Base-by-base conservation (phyloP, 2,113 vertebrate genomes). In the Silurus asotus region DNA sequence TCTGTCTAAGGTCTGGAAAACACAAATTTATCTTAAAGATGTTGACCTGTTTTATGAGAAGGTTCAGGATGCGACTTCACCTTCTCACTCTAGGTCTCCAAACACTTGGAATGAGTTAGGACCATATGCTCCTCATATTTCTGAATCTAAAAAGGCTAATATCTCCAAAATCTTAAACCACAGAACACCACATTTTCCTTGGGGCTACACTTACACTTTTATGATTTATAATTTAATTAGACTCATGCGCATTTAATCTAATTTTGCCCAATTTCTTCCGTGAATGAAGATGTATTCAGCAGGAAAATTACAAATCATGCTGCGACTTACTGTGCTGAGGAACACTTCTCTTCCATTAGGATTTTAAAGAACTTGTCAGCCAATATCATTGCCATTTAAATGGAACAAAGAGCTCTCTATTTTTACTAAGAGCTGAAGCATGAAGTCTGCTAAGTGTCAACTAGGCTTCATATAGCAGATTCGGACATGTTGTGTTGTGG, bases 401-500 rank as follows among this genome's bases (percentile, higher is more conserved):
- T 23, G 59, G 80, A 87, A 88, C 87, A 88, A 85, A 85, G 78
- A 75, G 59, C 70, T 59, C 56, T 77, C 8, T 85, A 82, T 85
- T 87, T 37, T 82, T 82, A 76, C 80, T 59, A 56, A 45, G 56
- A 59, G 49, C 56, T 86, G 15, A 64, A 82, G 64, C 45, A 82
- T 85, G 23, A 45, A 84, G 87, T 15, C 87, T 87, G 89, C 56
- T 82, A 64, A 83, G 78, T 69, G 83, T 88, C 83, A 74, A 6
- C 10, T 17, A 82, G 62, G 58, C 56, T 56, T 82, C 55, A 82
- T 78, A 88, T 76, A 49, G 82, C 72, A 87, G 56, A 81, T 79
- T 37, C 75, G 23, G 72, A 88, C 85, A 77, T 84, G 85, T 78
- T 87, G 25, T 90, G 87, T 85, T 88, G 84, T n/a, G 64, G 69